Evolutionary conservation across 2,888 invertebrate genomes (phyloP).

Genomic region (Arrhopalites spinosus): DNA sequence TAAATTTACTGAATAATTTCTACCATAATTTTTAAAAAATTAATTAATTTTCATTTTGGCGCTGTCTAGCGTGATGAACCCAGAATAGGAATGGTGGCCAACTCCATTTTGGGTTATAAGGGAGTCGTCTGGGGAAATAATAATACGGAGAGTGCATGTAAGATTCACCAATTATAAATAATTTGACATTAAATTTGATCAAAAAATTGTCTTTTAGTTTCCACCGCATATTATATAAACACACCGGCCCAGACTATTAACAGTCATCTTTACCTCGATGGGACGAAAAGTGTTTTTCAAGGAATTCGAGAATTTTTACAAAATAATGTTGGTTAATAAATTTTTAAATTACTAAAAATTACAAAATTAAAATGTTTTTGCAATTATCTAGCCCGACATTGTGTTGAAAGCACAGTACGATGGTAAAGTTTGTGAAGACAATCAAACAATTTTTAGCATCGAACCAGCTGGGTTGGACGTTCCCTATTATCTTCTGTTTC

Average conservation of each 20-base stretch:
- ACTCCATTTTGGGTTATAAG: slow-evolving; percentile 24
- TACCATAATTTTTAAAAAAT: background rate
- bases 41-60: background rate
- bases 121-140: slow-evolving; percentile 14
- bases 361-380: background rate
- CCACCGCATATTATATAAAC: background rate
- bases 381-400: slow-evolving; percentile 31
- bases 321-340: background rate
- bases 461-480: slow-evolving; percentile 38
- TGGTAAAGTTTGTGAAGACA: slow-evolving; percentile 25
- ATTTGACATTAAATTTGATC: background rate
- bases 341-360: no score
- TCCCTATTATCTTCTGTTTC: slow-evolving; percentile 40
- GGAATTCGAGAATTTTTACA: slow-evolving; percentile 16
- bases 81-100: slow-evolving; percentile 25
- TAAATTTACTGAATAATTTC: slow-evolving; percentile 7
- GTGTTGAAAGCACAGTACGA: slow-evolving; percentile 30
- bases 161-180: background rate
- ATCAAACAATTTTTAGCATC: slow-evolving; percentile 19
- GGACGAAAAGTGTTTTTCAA: slow-evolving; percentile 16
- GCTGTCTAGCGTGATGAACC: slow-evolving; percentile 19
- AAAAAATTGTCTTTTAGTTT: slow-evolving; percentile 12
- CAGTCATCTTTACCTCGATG: background rate
- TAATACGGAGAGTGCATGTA: slow-evolving; percentile 10
- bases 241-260: background rate